Conservation (phyloP, 2,797 vertebrate species). For the Anguilla megastoma region DNA sequence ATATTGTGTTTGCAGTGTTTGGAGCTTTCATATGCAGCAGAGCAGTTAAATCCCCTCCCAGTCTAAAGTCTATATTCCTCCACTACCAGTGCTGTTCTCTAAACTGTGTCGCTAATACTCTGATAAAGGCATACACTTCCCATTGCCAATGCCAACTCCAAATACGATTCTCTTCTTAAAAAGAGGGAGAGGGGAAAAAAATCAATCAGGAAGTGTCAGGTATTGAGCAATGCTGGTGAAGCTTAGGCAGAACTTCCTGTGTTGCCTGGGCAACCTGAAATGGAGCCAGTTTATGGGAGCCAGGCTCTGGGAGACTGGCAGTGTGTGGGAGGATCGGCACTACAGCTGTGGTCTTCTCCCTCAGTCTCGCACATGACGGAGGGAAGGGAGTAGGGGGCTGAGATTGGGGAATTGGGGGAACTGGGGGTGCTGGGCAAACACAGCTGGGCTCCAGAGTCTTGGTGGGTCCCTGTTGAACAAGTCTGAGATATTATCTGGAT, state of each 20-base stretch:
- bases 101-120: conserved; percentile 53
- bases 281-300: conserved; percentile 64
- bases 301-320: conserved; percentile 47
- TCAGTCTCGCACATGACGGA: conserved; percentile 3
- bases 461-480: conserved; percentile 50
- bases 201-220: conserved; percentile 74
- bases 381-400: not conserved
- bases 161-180: conserved; percentile 63
- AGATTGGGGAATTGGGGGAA: not conserved
- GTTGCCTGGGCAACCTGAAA: conserved; percentile 69
- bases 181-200: conserved; percentile 63
- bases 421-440: conserved; percentile 63
- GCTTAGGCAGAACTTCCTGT: conserved; percentile 68
- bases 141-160: conserved; percentile 49
- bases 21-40: conserved; percentile 57
- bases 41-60: conserved; percentile 57
- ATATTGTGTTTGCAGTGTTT: not conserved
- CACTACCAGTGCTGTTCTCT: conserved; percentile 46
- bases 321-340: not conserved
- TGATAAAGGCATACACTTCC: conserved; percentile 45
- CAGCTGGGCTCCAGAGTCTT: conserved; percentile 67
- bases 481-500: conserved; percentile 60
- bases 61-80: conserved; percentile 55
- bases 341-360: conserved; percentile 41
- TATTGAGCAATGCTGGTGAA: conserved; percentile 68